Evolutionary conservation across 2,888 invertebrate species (phyloP).

Genomic region (Zaprionus lineosus): DNA sequence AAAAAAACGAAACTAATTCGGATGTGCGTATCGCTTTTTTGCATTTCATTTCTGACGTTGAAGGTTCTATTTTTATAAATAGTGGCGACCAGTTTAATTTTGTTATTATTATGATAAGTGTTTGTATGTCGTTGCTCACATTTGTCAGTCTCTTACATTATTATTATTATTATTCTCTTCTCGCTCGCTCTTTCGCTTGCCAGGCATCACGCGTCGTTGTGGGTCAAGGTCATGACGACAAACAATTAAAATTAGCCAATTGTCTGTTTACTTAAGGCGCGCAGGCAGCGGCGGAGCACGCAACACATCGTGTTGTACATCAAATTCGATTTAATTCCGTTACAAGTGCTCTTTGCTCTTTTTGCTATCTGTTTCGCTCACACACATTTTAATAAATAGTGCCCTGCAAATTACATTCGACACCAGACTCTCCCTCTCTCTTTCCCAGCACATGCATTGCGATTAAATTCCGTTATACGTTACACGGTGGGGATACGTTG

Average conservation of each 20-base stretch:
- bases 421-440: no score
- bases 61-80: slow-evolving; percentile 44
- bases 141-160: no score
- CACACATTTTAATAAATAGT: no score
- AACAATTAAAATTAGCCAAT: slow-evolving; percentile 35
- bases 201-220: no score
- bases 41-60: slow-evolving; percentile 15
- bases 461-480: no score
- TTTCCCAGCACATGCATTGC: no score
- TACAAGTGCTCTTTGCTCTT: neutral
- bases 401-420: no score
- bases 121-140: slow-evolving; percentile 16
- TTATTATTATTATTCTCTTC: neutral
- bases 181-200: no score
- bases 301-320: no score
- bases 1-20: neutral
- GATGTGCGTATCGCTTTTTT: slow-evolving; percentile 1
- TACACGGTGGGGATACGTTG: no score
- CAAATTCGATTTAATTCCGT: slow-evolving; percentile 28
- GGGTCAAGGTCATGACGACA: slow-evolving; percentile 51
- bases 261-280: neutral
- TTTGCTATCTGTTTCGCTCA: neutral
- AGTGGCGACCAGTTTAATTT: slow-evolving; percentile 26
- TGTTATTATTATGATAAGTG: slow-evolving; percentile 32
- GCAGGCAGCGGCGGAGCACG: slow-evolving; percentile 6